A percentile compares a stretch with the other conserved stretches of the same genome.
phyloP scores from a whole-genome alignment of 2,113 vertebrate species.

The Rousettus leschenaultii region DNA sequence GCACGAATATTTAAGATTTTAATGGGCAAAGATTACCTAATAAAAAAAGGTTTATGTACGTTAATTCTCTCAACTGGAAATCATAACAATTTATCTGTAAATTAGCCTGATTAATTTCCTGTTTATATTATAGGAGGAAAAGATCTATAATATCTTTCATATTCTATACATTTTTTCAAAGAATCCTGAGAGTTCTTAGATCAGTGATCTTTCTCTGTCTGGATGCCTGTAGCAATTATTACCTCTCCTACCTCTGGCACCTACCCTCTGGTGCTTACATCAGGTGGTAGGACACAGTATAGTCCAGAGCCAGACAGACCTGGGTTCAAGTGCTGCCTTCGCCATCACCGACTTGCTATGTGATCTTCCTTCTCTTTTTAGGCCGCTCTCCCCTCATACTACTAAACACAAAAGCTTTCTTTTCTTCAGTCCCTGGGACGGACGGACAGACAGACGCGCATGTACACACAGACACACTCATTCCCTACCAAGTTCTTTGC shows the following conservation, averaged over 20 bases:
- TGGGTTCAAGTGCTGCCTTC: background rate
- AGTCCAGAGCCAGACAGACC: background rate
- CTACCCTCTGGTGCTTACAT: background rate
- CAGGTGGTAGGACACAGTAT: fast-evolving
- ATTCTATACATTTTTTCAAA: background rate
- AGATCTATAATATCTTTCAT: background rate
- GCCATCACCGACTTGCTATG: background rate
- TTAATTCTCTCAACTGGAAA: conserved; percentile 29
- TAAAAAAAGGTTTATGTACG: background rate
- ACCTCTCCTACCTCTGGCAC: background rate
- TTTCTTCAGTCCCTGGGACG: background rate
- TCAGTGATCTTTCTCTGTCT: background rate
- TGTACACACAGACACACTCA: no score
- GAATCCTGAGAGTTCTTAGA: background rate
- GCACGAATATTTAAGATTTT: background rate
- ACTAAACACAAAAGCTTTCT: background rate
- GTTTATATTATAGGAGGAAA: background rate
- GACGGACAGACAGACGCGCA: background rate
- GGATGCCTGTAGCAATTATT: background rate
- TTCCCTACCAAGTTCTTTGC: background rate
- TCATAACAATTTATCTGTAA: background rate
- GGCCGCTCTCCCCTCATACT: background rate
- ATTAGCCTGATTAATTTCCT: background rate
- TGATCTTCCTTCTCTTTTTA: background rate
- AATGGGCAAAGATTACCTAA: background rate